phyloP scores from a whole-genome alignment of 2,113 vertebrate species.

The Carettochelys insculpta region DNA sequence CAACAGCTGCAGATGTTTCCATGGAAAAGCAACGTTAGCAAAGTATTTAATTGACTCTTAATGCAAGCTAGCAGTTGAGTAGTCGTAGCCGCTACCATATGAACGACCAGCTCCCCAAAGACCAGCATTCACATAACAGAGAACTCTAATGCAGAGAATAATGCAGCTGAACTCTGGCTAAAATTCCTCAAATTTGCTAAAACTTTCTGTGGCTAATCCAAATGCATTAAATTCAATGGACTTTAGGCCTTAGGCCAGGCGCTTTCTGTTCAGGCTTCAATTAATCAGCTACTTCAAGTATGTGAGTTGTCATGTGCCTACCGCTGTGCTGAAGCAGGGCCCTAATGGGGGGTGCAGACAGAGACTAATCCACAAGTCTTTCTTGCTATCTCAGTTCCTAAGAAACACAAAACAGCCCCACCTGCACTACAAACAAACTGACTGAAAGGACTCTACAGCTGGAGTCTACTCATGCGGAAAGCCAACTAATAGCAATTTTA shows the following conservation, averaged over 20 bases:
- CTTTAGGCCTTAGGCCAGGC: background rate
- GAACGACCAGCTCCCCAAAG: background rate
- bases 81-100: background rate
- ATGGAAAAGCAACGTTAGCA: background rate
- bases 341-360: background rate
- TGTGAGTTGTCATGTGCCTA: background rate
- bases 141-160: background rate
- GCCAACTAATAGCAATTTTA: background rate
- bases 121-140: background rate
- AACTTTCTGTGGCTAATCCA: background rate
- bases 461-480: background rate
- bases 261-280: background rate
- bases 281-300: background rate
- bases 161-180: background rate
- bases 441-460: background rate
- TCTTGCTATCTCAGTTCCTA: background rate
- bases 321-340: background rate
- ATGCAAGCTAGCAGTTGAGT: background rate
- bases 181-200: background rate
- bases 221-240: background rate
- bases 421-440: background rate
- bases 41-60: background rate
- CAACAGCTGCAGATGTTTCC: background rate
- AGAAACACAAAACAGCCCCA: background rate
- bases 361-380: accelerated